Evolutionary conservation across 1,140 invertebrate species (phyloP).

Genomic region (Drosophila setifemur): DNA sequence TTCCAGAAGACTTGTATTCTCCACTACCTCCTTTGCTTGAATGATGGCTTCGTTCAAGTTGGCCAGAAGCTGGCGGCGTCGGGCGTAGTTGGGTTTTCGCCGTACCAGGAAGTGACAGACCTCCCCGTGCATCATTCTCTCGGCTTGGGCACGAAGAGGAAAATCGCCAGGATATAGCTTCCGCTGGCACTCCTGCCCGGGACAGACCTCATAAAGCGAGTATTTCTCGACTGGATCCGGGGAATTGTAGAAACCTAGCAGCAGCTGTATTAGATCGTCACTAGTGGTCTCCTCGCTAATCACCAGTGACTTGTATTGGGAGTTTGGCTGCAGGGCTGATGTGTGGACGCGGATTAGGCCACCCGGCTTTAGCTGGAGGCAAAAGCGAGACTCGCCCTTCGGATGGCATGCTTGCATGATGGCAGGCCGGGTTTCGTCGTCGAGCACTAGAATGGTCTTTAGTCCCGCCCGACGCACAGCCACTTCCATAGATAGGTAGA

Average conservation of each 20-base stretch:
- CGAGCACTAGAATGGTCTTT: slow-evolving; percentile 91
- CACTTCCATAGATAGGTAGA: slow-evolving; percentile 96
- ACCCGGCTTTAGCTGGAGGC: slow-evolving; percentile 91
- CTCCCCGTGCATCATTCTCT: slow-evolving; percentile 86
- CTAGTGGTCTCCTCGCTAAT: slow-evolving; percentile 95
- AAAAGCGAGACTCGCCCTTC: slow-evolving; percentile 94
- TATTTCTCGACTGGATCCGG: slow-evolving; percentile 92
- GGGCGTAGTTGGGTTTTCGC: slow-evolving; percentile 88
- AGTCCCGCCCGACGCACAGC: slow-evolving; percentile 91
- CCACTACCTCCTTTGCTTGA: slow-evolving; percentile 18
- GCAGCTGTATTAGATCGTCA: slow-evolving; percentile 92
- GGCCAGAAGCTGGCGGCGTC: slow-evolving; percentile 71
- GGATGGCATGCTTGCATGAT: slow-evolving; percentile 95
- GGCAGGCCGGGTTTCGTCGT: slow-evolving; percentile 93
- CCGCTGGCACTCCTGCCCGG: slow-evolving; percentile 90
- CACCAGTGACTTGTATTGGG: slow-evolving; percentile 95
- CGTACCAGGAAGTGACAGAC: slow-evolving; percentile 90
- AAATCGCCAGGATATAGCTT: slow-evolving; percentile 93
- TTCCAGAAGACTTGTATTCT: slow-evolving; percentile 66
- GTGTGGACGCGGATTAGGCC: slow-evolving; percentile 95
- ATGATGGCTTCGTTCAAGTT: slow-evolving; percentile 68
- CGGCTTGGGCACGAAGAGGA: slow-evolving; percentile 91
- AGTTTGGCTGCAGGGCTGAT: slow-evolving; percentile 93
- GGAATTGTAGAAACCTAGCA: slow-evolving; percentile 93
- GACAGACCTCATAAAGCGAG: slow-evolving; percentile 92